A percentile compares a stretch with the other conserved stretches of the same genome.
These are phyloP conservation scores for Ptilodon capucinus DNA, from an alignment of 2,888 invertebrate genomes.

Conservation along the genomic window DNA sequence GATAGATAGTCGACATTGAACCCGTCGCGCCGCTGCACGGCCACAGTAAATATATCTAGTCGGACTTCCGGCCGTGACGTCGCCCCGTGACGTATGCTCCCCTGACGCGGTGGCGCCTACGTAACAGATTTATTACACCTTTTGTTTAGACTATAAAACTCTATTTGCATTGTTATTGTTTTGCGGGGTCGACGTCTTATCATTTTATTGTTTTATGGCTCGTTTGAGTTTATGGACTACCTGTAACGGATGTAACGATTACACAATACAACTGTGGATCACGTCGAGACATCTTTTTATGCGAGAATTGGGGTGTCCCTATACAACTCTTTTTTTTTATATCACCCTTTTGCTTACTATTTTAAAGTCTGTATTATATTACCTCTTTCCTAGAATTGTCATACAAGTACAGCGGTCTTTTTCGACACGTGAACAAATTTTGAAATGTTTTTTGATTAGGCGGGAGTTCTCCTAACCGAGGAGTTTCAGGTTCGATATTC, in stretches of 20 bases:
- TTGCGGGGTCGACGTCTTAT: conserved; percentile 73
- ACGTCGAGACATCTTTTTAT: not conserved
- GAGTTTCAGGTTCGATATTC: no score
- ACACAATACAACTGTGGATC: not conserved
- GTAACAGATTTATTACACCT: conserved; percentile 70
- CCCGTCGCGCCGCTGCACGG: conserved; percentile 58
- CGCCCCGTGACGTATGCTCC: conserved; percentile 32
- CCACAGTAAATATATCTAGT: conserved; percentile 70
- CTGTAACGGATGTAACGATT: conserved; percentile 27
- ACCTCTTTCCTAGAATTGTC: no score
- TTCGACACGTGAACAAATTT: no score
- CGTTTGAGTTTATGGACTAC: conserved; percentile 52
- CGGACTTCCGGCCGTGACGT: conserved; percentile 76
- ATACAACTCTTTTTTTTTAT: no score
- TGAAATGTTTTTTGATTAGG: no score
- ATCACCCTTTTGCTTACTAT: no score
- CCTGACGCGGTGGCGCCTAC: conserved; percentile 63
- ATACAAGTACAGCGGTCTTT: no score
- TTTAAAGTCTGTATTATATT: no score
- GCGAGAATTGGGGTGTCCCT: not conserved
- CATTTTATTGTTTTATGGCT: conserved; percentile 69
- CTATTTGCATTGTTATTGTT: conserved; percentile 76
- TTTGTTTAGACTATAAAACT: conserved; percentile 79
- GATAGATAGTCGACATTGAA: conserved; percentile 81
- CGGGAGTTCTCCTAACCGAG: no score